These are phyloP conservation scores for Leucania comma DNA, from an alignment of 2,888 invertebrate species.

Conservation along the genomic window DNA sequence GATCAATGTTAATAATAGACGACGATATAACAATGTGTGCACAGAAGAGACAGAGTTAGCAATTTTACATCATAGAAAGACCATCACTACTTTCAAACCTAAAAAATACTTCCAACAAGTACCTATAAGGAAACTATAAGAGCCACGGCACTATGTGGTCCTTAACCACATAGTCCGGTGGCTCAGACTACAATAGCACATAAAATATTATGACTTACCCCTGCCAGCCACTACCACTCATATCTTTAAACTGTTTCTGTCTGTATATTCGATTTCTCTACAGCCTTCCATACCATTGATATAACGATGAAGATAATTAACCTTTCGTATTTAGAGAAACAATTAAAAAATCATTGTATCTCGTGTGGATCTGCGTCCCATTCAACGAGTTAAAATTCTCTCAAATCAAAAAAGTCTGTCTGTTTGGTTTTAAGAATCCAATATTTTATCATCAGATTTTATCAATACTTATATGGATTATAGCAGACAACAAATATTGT, in stretches of 20 bases:
- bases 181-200: slow-evolving; percentile 54
- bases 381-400: too few relatives aligned
- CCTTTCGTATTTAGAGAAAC: not conserved
- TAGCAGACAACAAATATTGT: not conserved
- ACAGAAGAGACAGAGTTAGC: slow-evolving; percentile 4
- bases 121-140: slow-evolving; percentile 29
- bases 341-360: too few relatives aligned
- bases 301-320: not conserved
- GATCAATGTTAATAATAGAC: slow-evolving; percentile 12
- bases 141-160: not conserved
- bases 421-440: not conserved
- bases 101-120: slow-evolving; percentile 32
- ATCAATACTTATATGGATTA: slow-evolving; percentile 10
- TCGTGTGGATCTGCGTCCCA: too few relatives aligned
- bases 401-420: not conserved
- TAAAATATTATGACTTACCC: slow-evolving; percentile 43
- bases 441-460: not conserved
- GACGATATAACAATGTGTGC: not conserved
- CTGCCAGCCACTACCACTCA: slow-evolving; percentile 33
- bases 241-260: slow-evolving; percentile 22
- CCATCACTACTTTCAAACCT: slow-evolving; percentile 2
- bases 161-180: slow-evolving; percentile 40
- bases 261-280: not conserved
- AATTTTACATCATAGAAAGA: slow-evolving; percentile 19
- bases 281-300: slow-evolving; percentile 1